Evolutionary conservation across 2,888 invertebrate genomes (phyloP).

Genomic region (Rotaria magnacalcarata): DNA sequence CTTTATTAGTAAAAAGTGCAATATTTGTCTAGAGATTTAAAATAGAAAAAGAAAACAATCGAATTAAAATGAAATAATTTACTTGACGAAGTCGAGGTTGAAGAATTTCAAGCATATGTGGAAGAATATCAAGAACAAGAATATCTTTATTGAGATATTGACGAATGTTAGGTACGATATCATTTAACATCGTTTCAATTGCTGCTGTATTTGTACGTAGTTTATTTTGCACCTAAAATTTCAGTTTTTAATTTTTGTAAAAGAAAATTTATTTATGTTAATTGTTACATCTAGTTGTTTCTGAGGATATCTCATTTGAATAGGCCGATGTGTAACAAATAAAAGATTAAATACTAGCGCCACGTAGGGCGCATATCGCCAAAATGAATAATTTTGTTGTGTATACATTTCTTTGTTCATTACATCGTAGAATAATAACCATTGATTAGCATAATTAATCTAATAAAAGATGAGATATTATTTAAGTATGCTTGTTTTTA

Average conservation of each 20-base stretch:
- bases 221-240: slow-evolving; percentile 5
- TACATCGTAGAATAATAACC: slow-evolving; percentile 16
- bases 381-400: slow-evolving; percentile 26
- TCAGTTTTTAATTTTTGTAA: too few species aligned
- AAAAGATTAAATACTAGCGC: neutral
- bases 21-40: slow-evolving; percentile 32
- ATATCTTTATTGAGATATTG: neutral
- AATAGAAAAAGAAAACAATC: slow-evolving; percentile 39
- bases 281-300: neutral
- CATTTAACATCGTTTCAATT: neutral
- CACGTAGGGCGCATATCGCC: neutral
- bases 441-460: neutral
- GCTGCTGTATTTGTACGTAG: neutral
- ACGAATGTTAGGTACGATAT: neutral
- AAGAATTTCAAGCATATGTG: slow-evolving; percentile 70
- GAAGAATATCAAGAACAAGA: slow-evolving; percentile 68
- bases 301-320: slow-evolving; percentile 33
- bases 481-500: too few species aligned
- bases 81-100: slow-evolving; percentile 73
- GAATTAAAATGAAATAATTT: slow-evolving; percentile 49
- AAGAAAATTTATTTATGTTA: neutral
- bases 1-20: slow-evolving; percentile 71
- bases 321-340: neutral
- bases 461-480: neutral
- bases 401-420: neutral